phyloP scores from a whole-genome alignment of 1,140 invertebrate genomes.

The Danaus plexippus region DNA sequence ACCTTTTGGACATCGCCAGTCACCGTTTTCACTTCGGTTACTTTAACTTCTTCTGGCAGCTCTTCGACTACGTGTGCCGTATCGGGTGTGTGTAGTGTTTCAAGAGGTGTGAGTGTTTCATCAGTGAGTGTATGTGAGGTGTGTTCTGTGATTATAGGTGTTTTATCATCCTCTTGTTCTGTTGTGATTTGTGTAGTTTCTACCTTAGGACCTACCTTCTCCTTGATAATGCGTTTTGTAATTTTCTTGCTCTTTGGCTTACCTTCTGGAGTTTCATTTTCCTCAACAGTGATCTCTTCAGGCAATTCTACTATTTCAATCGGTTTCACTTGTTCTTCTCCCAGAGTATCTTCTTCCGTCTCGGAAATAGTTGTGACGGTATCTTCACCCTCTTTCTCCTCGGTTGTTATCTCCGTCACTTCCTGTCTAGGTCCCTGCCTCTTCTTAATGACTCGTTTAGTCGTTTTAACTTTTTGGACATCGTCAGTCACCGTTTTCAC shows the following conservation, averaged over 20 bases:
- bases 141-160: not conserved
- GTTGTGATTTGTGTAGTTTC: constrained; percentile 18
- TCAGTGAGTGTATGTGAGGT: not conserved
- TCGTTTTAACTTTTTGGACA: constrained; percentile 43
- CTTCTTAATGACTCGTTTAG: constrained; percentile 35
- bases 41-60: not conserved
- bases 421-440: constrained; percentile 8
- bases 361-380: constrained; percentile 1
- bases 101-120: no score
- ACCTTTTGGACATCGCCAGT: not conserved
- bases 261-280: no score
- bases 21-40: not conserved
- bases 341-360: no score
- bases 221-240: constrained; percentile 29
- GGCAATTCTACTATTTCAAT: no score
- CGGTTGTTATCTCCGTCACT: not conserved
- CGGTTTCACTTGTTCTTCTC: no score
- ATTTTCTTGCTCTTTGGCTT: no score
- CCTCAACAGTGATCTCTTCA: no score
- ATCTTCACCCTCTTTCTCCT: not conserved
- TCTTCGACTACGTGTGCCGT: not conserved
- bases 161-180: constrained; percentile 22
- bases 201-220: constrained; percentile 25
- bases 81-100: not conserved
- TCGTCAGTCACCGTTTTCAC: constrained; percentile 37